Conservation (phyloP, 2,888 invertebrate genomes). For the Phytoseiulus persimilis region DNA sequence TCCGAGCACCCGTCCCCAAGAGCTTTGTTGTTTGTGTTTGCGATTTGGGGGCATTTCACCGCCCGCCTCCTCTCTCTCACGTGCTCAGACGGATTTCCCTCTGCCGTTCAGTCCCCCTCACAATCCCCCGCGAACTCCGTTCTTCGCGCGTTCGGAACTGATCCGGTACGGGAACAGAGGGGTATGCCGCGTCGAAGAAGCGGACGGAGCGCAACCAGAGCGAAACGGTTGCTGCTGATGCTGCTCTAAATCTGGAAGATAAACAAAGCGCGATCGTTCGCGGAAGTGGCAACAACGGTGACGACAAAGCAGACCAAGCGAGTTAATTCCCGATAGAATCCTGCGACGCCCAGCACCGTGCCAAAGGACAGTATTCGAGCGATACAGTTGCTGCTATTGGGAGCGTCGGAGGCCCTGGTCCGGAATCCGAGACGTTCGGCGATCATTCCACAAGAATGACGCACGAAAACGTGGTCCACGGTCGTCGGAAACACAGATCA, state of each 20-base stretch:
- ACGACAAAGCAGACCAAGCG: not conserved
- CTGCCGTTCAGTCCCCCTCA: not conserved
- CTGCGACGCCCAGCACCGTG: not conserved
- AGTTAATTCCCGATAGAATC: not conserved
- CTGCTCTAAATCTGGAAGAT: not conserved
- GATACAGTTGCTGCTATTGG: not conserved
- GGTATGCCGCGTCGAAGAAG: not conserved
- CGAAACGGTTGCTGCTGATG: not conserved
- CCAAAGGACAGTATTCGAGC: too few relatives aligned
- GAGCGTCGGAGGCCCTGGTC: not conserved
- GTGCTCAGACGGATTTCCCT: not conserved
- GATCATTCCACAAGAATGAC: too few relatives aligned
- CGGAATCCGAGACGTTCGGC: too few relatives aligned
- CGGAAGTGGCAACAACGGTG: not conserved
- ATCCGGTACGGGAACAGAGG: not conserved
- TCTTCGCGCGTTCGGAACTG: not conserved
- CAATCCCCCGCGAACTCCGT: not conserved
- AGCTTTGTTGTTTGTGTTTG: not conserved
- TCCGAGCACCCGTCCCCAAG: not conserved
- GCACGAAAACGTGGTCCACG: too few relatives aligned
- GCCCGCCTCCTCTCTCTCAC: not conserved
- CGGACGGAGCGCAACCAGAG: not conserved
- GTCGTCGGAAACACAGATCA: too few relatives aligned
- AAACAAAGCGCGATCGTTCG: not conserved
- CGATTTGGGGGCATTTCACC: not conserved